Evolutionary conservation across 2,113 vertebrate species (phyloP).

Genomic region (Gila orcuttii): DNA sequence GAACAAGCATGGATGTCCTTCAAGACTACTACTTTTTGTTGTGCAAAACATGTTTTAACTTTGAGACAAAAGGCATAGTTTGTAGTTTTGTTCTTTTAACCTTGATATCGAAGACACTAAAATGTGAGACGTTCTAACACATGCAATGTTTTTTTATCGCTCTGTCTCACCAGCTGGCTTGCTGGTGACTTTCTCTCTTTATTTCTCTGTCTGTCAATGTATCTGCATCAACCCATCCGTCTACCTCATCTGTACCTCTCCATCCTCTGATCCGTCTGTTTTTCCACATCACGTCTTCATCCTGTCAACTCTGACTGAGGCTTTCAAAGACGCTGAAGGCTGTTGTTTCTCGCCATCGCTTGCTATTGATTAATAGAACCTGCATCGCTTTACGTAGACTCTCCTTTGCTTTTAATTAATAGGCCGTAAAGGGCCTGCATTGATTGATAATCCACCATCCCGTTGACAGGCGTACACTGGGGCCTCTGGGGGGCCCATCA

Average conservation of each 20-base stretch:
- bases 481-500: slow-evolving; percentile 45
- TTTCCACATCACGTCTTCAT: slow-evolving; percentile 29
- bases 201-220: neutral
- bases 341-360: slow-evolving; percentile 35
- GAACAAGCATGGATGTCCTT: neutral
- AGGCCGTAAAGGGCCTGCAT: slow-evolving; percentile 58
- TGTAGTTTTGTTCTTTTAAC: neutral
- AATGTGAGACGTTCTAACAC: neutral
- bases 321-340: slow-evolving; percentile 35
- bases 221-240: neutral
- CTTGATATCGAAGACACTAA: neutral
- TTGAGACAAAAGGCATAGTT: neutral
- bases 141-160: neutral
- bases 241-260: slow-evolving; percentile 1
- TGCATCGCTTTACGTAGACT: slow-evolving; percentile 48
- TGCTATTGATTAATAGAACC: slow-evolving; percentile 63
- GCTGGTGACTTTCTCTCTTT: neutral
- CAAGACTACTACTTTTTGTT: neutral
- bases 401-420: slow-evolving; percentile 73
- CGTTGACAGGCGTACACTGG: slow-evolving; percentile 9
- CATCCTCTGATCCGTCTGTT: neutral
- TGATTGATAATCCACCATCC: slow-evolving; percentile 57
- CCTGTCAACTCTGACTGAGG: slow-evolving; percentile 25
- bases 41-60: neutral
- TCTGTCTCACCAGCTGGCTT: neutral